Percentiles rank a stretch among this genome's conserved stretches.
phyloP scores from a whole-genome alignment of 2,888 invertebrate genomes.

The Oegoconia quadripuncta region DNA sequence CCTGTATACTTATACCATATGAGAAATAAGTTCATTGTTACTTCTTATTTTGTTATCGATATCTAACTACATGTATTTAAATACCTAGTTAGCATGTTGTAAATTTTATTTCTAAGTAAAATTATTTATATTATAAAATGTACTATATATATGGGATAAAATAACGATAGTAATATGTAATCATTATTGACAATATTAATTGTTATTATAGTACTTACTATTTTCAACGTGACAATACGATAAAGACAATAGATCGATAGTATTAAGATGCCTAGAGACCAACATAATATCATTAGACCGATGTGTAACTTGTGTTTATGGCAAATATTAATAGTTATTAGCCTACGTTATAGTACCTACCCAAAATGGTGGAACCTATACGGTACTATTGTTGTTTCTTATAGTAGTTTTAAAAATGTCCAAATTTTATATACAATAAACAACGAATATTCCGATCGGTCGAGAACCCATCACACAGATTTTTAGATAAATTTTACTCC shows the following conservation, averaged over 20 bases:
- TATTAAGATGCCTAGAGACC: conserved; percentile 48
- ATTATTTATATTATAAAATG: background rate
- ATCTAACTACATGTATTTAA: no score
- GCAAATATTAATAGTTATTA: conserved; percentile 5
- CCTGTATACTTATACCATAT: no score
- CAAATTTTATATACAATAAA: no score
- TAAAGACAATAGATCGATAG: conserved; percentile 50
- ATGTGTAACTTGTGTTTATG: conserved; percentile 8
- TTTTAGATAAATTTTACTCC: no score
- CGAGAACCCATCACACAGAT: no score
- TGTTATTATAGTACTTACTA: background rate
- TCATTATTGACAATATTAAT: background rate
- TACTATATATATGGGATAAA: conserved; percentile 2
- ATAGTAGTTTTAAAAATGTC: no score
- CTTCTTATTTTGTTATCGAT: background rate
- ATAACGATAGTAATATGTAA: conserved; percentile 1
- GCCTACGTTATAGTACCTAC: background rate
- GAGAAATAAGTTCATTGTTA: no score
- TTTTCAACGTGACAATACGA: conserved; percentile 48
- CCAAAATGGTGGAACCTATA: no score
- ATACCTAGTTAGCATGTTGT: no score
- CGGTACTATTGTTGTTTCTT: no score
- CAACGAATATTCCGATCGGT: no score
- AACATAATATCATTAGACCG: conserved; percentile 32
- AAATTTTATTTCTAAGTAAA: background rate